phyloP scores from a whole-genome alignment of 2,797 vertebrate genomes.

The Argyrosomus regius region DNA sequence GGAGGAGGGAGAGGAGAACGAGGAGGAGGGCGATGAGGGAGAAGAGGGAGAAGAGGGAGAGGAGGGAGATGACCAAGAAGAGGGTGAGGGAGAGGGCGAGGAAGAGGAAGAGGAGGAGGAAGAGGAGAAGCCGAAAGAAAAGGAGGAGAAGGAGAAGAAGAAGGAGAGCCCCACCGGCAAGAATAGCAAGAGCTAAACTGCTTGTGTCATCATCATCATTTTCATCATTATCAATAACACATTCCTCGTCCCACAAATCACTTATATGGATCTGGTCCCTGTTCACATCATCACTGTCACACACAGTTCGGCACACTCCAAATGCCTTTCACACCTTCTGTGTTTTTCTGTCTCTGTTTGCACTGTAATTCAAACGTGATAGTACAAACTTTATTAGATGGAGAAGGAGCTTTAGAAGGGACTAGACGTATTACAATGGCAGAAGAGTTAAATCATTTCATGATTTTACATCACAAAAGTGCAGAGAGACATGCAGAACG shows the following conservation, averaged over 20 bases:
- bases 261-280: constrained; percentile 52
- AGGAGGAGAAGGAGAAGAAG: constrained; percentile 67
- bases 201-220: constrained; percentile 45
- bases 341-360: constrained; percentile 55
- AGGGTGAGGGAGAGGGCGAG: constrained; percentile 44
- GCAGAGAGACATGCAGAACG: constrained; percentile 32
- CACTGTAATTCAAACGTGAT: constrained; percentile 42
- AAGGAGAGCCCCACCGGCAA: constrained; percentile 76
- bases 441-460: constrained; percentile 27
- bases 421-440: not conserved
- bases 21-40: constrained; percentile 51
- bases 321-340: constrained; percentile 55
- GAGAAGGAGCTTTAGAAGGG: constrained; percentile 39
- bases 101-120: constrained; percentile 38
- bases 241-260: constrained; percentile 58
- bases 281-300: constrained; percentile 51
- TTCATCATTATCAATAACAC: constrained; percentile 48
- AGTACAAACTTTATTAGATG: constrained; percentile 21
- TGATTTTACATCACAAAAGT: not conserved
- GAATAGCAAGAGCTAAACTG: constrained; percentile 83
- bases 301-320: constrained; percentile 43
- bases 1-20: constrained; percentile 59
- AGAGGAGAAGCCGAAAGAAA: constrained; percentile 32
- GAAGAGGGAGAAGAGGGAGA: constrained; percentile 54
- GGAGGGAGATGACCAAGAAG: constrained; percentile 44